Evolutionary conservation across 2,888 invertebrate genomes (phyloP), one percentile per base, ranked within the genome.

Genomic region (Leptinotarsa haldemani): DNA sequence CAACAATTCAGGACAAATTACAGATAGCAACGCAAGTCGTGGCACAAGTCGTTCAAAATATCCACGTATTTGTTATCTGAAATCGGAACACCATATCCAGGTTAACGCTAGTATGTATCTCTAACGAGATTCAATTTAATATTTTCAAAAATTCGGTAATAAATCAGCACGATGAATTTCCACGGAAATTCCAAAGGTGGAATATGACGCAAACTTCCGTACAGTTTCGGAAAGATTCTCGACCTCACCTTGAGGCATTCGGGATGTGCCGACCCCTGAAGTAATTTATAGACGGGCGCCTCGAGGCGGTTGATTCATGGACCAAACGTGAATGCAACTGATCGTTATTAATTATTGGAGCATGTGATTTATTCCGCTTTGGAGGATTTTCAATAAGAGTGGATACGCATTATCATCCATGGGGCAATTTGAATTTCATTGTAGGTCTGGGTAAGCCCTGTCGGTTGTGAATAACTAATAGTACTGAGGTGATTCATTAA

Each of bases 251-350:
- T 61, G 3, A 58, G 69, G 69, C 58, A 61, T 61, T 69, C 40
- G 46, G 20, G 46, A 71, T 56, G 66, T 71, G 58, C 65, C 25
- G 66, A 47, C 58, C 61, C 58, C 65, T 22, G 18, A 52, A 64
- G 65, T 65, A 58, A 71, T 56, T 65, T 66, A 71, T 71, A n/a
- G 71, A 53, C 46, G 56, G 46, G 53, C 16, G 66, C 58, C 61
- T 66, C 46, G n/a, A 61, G 65, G 66, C 71, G 18, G 40, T 18
- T 65, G 66, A 68, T 68, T 68, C 68, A 68, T 53, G 56, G 56
- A 22, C 56, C 56, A 68, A 68, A 68, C 68, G 68, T 68, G 68
- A 68, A 68, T 68, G 68, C 68, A 58, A 30, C 61, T 61, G 61
- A 61, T 61, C 61, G 61, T 61, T 61, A 68, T 68, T 68, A 68